These are phyloP conservation scores for Hydractinia echinata DNA, from an alignment of 30 jellyfish, hydroid and myxozoan genomes.

Conservation along the genomic window DNA sequence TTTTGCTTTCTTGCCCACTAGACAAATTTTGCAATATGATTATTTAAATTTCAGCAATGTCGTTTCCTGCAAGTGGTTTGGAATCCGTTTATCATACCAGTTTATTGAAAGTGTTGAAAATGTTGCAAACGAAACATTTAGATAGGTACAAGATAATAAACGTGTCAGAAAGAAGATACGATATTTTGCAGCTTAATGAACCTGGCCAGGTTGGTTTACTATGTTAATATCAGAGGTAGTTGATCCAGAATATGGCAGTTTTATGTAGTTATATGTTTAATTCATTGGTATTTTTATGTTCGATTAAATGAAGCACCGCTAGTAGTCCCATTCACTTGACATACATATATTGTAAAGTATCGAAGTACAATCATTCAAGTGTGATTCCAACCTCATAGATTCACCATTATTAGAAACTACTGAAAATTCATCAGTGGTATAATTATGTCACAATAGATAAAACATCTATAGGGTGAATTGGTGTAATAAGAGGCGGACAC, in stretches of 20 bases:
- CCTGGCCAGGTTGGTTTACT: constrained; percentile 44
- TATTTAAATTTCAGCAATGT: constrained; percentile 50
- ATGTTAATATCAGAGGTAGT: neutral
- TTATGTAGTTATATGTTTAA: no score
- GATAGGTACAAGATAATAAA: constrained; percentile 64
- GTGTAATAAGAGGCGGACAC: no score
- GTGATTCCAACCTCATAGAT: neutral
- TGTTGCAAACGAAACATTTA: constrained; percentile 67
- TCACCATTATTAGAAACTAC: no score
- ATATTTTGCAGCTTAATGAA: constrained; percentile 56
- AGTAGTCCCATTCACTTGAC: no score
- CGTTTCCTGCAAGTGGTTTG: constrained; percentile 87
- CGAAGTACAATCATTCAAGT: no score
- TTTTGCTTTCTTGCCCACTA: neutral
- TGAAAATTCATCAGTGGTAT: neutral
- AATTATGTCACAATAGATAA: no score
- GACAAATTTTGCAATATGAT: neutral
- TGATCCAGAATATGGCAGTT: neutral
- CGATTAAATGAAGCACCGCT: no score
- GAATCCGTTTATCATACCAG: constrained; percentile 60
- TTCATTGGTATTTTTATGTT: no score
- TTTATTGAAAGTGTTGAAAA: constrained; percentile 38
- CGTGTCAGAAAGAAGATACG: constrained; percentile 89
- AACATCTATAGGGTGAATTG: no score
- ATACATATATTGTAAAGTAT: no score